Evolutionary conservation across 2,113 vertebrate species (phyloP).

Genomic region (Channa maculata): DNA sequence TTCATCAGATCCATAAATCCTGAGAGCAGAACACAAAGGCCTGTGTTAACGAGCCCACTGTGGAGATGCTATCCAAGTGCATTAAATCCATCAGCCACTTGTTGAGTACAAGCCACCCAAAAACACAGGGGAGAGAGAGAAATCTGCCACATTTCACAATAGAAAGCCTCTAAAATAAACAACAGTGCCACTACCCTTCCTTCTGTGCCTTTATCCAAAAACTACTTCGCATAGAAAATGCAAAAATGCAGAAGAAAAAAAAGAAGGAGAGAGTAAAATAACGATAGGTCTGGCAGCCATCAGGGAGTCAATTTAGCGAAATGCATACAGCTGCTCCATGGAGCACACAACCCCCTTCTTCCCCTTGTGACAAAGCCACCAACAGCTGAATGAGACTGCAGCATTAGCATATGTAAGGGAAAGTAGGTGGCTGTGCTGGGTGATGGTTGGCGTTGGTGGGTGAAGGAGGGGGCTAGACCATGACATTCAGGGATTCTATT

Average conservation of each 20-base stretch:
- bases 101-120: conserved; percentile 67
- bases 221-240: conserved; percentile 21
- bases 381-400: conserved; percentile 76
- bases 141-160: conserved; percentile 31
- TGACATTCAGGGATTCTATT: conserved; percentile 79
- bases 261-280: conserved; percentile 34
- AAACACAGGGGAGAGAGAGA: conserved; percentile 36
- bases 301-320: conserved; percentile 71
- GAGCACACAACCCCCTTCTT: conserved; percentile 62
- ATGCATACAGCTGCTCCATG: conserved; percentile 80
- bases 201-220: conserved; percentile 21
- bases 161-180: conserved; percentile 45
- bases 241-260: conserved; percentile 17
- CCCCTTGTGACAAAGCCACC: conserved; percentile 76
- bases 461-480: conserved; percentile 21
- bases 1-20: conserved; percentile 70
- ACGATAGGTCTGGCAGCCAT: conserved; percentile 57
- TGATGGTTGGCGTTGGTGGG: conserved; percentile 50
- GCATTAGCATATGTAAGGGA: conserved; percentile 85
- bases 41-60: conserved; percentile 64
- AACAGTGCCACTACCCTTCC: conserved; percentile 16
- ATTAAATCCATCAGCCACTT: conserved; percentile 80
- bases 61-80: conserved; percentile 62
- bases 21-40: conserved; percentile 50
- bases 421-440: conserved; percentile 71